phyloP scores from a whole-genome alignment of 1,140 invertebrate genomes.

The Monochamus saltuarius region DNA sequence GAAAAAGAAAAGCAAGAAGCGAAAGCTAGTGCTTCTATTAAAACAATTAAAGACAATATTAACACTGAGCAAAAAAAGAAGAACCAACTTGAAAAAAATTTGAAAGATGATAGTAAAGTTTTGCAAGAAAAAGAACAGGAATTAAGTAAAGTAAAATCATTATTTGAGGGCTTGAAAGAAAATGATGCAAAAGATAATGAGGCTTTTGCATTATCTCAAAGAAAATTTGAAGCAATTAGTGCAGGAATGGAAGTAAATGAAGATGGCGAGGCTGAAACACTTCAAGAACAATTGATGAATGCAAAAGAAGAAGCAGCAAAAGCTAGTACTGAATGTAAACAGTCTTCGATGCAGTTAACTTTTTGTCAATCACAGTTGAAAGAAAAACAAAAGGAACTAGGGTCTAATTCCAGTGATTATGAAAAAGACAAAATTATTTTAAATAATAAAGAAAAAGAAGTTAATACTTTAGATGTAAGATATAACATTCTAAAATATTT shows the following conservation, averaged over 20 bases:
- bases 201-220: constrained; percentile 72
- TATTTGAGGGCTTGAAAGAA: constrained; percentile 71
- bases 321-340: constrained; percentile 79
- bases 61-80: constrained; percentile 70
- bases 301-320: constrained; percentile 74
- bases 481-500: not conserved
- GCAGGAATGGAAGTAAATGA: constrained; percentile 74
- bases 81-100: constrained; percentile 68
- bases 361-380: constrained; percentile 70
- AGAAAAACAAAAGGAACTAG: constrained; percentile 68
- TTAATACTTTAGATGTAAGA: constrained; percentile 26
- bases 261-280: constrained; percentile 79
- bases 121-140: constrained; percentile 67
- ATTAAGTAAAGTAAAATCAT: constrained; percentile 63
- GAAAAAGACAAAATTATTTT: constrained; percentile 68
- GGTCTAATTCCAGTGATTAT: constrained; percentile 70
- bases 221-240: constrained; percentile 79
- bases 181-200: constrained; percentile 68
- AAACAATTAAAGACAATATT: constrained; percentile 69
- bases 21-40: constrained; percentile 64
- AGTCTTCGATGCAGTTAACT: constrained; percentile 74
- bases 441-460: constrained; percentile 62
- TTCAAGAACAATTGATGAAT: constrained; percentile 86
- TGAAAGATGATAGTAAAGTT: constrained; percentile 70
- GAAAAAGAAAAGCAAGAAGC: constrained; percentile 69